Conservation (phyloP, 2,113 vertebrate genomes). For the Plotosus lineatus region DNA sequence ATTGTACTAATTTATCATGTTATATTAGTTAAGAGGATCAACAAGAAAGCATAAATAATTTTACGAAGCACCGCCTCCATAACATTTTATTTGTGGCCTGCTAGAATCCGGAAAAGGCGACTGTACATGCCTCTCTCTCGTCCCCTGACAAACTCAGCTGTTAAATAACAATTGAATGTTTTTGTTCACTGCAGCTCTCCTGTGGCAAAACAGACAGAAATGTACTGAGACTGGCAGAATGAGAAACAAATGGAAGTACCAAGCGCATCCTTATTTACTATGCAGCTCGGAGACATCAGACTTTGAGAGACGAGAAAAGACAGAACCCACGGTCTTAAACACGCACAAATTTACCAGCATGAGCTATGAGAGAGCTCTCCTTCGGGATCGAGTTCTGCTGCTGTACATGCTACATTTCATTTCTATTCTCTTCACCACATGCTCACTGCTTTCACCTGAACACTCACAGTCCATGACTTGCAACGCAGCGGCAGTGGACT, state of each 20-base stretch:
- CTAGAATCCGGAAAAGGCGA: constrained; percentile 37
- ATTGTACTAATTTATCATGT: constrained; percentile 25
- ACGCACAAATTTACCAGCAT: constrained; percentile 58
- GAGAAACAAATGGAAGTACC: constrained; percentile 33
- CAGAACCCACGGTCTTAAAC: background rate
- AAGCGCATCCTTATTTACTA: constrained; percentile 18
- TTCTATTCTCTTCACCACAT: constrained; percentile 32
- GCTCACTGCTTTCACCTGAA: constrained; percentile 12
- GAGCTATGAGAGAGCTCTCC: constrained; percentile 51
- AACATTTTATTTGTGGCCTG: constrained; percentile 15
- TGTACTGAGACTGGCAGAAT: constrained; percentile 4
- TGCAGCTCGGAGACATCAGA: background rate
- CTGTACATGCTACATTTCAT: constrained; percentile 80
- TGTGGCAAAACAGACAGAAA: constrained; percentile 33
- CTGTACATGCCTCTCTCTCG: constrained; percentile 36
- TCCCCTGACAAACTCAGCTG: constrained; percentile 11
- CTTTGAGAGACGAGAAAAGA: constrained; percentile 4
- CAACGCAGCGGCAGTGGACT: constrained; percentile 22
- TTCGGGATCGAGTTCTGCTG: constrained; percentile 48
- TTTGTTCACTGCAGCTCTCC: constrained; percentile 32
- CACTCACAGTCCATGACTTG: constrained; percentile 8
- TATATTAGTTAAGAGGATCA: constrained; percentile 13
- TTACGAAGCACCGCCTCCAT: background rate
- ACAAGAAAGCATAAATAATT: constrained; percentile 10
- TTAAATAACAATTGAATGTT: constrained; percentile 30